These are phyloP conservation scores for human DNA, from an alignment of 2,113 vertebrate species.

Conservation along the genomic window DNA sequence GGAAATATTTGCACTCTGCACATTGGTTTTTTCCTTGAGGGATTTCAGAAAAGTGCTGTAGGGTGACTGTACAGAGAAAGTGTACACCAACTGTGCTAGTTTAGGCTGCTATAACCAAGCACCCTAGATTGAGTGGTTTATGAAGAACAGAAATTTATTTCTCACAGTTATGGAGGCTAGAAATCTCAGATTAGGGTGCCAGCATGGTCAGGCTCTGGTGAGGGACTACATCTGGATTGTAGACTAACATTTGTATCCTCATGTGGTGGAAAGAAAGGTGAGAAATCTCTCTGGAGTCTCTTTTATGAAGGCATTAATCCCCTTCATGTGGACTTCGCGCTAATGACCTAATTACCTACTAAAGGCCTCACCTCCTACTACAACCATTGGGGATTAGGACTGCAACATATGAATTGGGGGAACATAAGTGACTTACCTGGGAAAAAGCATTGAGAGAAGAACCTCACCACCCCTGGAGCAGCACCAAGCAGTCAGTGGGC, in stretches of 20 bases:
- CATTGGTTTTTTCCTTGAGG: background rate
- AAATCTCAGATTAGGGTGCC: background rate
- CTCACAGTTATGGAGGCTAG: background rate
- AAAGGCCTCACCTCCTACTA: background rate
- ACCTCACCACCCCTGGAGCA: background rate
- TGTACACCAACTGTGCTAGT: rapidly evolving
- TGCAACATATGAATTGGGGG: background rate
- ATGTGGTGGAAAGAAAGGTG: background rate
- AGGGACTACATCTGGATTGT: background rate
- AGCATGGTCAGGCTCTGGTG: background rate
- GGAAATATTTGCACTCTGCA: background rate
- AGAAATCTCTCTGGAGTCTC: background rate
- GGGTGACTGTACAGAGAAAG: background rate
- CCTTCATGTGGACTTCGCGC: background rate
- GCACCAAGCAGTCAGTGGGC: background rate
- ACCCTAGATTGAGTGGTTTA: background rate
- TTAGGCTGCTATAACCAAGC: background rate
- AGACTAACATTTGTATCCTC: too few species aligned
- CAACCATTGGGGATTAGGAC: background rate
- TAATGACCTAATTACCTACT: background rate
- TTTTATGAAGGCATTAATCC: background rate
- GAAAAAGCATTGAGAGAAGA: background rate
- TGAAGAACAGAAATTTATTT: too few species aligned
- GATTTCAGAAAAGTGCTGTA: background rate
- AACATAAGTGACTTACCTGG: background rate